phyloP scores from a whole-genome alignment of 2,797 vertebrate genomes.

The Betta splendens region DNA sequence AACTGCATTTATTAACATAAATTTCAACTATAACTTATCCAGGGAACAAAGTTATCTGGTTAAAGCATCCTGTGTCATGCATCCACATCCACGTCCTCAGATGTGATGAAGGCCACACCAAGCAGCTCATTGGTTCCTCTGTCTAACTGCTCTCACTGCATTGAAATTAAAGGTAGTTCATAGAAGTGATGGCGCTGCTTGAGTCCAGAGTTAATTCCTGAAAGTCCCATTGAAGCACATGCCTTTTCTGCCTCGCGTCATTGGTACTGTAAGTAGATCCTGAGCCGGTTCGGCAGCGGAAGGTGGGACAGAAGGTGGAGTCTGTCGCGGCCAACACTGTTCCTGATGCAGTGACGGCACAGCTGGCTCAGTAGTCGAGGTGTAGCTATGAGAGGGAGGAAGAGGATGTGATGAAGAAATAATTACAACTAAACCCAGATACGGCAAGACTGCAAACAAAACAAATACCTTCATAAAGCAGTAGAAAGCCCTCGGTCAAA shows the following conservation, averaged over 20 bases:
- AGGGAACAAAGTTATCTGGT: neutral
- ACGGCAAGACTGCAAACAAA: neutral
- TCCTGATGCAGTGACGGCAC: constrained; percentile 90
- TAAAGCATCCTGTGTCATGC: constrained; percentile 21
- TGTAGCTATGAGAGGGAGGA: constrained; percentile 75
- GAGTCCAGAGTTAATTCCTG: constrained; percentile 19
- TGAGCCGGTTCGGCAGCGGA: constrained; percentile 88
- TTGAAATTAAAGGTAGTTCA: constrained; percentile 27
- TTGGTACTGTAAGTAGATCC: constrained; percentile 90
- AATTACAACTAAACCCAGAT: too few species aligned
- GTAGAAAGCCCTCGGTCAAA: constrained; percentile 86
- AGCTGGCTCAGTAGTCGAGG: constrained; percentile 89
- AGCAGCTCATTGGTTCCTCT: constrained; percentile 18
- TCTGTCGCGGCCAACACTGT: constrained; percentile 84
- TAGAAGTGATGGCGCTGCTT: constrained; percentile 11
- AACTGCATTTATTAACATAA: neutral
- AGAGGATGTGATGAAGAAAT: constrained; percentile 21
- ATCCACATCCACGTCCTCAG: constrained; percentile 20
- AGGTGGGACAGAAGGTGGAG: constrained; percentile 90
- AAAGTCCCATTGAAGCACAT: constrained; percentile 16
- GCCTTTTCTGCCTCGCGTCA: constrained; percentile 68
- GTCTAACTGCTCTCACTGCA: constrained; percentile 20
- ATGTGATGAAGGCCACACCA: constrained; percentile 15
- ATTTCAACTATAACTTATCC: constrained; percentile 2
- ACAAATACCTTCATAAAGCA: constrained; percentile 89